Evolutionary conservation across 2,888 invertebrate genomes (phyloP).

Genomic region (Acanthopleura granulata): DNA sequence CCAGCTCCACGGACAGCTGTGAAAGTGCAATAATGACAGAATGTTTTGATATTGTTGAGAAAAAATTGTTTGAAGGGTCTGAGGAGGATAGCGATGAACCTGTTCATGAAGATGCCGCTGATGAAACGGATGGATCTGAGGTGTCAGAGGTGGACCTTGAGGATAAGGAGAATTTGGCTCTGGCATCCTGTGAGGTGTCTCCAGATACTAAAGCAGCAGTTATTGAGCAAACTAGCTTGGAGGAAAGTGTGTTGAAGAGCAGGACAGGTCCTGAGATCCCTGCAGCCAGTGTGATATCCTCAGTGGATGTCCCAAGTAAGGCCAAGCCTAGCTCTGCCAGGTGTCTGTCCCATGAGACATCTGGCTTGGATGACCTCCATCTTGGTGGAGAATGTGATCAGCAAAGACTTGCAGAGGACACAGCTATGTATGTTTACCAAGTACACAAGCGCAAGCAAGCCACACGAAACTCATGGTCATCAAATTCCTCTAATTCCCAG

Average conservation of each 20-base stretch:
- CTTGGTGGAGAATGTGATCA: not conserved
- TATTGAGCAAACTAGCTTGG: slow-evolving; percentile 8
- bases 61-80: not conserved
- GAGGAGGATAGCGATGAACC: not conserved
- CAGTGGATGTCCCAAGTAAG: not conserved
- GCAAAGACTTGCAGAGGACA: slow-evolving; percentile 14
- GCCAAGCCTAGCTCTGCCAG: not conserved
- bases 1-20: not conserved
- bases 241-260: not conserved
- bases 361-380: not conserved
- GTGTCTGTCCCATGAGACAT: not conserved
- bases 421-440: slow-evolving; percentile 18
- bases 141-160: not conserved
- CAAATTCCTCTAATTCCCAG: not conserved
- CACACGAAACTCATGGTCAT: not conserved
- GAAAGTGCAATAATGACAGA: slow-evolving; percentile 16
- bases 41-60: slow-evolving; percentile 8
- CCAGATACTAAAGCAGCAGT: not conserved
- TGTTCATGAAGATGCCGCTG: not conserved
- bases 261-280: not conserved
- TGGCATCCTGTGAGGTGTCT: not conserved
- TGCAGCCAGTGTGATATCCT: not conserved
- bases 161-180: slow-evolving; percentile 8
- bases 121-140: not conserved
- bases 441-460: slow-evolving; percentile 15